Percentiles rank a stretch among this genome's conserved stretches.
These are phyloP conservation scores for Xyrauchen texanus DNA, from an alignment of 2,113 vertebrate genomes.

Conservation along the genomic window DNA sequence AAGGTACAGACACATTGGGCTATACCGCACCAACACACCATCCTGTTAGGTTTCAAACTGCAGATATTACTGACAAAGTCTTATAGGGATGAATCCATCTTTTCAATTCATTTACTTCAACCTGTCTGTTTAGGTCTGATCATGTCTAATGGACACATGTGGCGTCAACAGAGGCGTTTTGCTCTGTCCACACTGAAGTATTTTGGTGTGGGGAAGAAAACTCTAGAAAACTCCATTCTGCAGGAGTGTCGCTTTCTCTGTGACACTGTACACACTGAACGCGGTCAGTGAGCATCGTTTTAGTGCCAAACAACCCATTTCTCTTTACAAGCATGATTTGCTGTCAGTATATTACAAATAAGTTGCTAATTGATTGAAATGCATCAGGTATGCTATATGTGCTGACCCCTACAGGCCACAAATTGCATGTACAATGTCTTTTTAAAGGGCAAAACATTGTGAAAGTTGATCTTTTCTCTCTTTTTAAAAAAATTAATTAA, in stretches of 20 bases:
- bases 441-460: neutral
- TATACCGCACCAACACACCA: too few relatives aligned
- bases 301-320: too few relatives aligned
- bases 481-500: neutral
- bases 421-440: neutral
- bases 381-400: neutral
- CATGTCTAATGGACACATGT: conserved; percentile 53
- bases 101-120: too few relatives aligned
- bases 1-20: conserved; percentile 30
- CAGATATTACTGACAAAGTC: too few relatives aligned
- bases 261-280: conserved; percentile 60
- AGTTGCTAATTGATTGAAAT: too few relatives aligned
- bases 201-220: conserved; percentile 71
- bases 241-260: conserved; percentile 64
- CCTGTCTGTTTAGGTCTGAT: conserved; percentile 54
- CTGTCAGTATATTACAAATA: too few relatives aligned
- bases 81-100: too few relatives aligned
- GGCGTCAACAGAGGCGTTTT: conserved; percentile 70
- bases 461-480: neutral
- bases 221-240: conserved; percentile 69
- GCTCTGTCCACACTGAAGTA: conserved; percentile 67
- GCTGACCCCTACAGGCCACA: neutral
- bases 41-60: too few relatives aligned
- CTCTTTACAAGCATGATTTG: too few relatives aligned
- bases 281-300: conserved; percentile 58